These are phyloP conservation scores for Nannoperca obscura DNA, from an alignment of 2,797 vertebrate genomes.

Conservation along the genomic window DNA sequence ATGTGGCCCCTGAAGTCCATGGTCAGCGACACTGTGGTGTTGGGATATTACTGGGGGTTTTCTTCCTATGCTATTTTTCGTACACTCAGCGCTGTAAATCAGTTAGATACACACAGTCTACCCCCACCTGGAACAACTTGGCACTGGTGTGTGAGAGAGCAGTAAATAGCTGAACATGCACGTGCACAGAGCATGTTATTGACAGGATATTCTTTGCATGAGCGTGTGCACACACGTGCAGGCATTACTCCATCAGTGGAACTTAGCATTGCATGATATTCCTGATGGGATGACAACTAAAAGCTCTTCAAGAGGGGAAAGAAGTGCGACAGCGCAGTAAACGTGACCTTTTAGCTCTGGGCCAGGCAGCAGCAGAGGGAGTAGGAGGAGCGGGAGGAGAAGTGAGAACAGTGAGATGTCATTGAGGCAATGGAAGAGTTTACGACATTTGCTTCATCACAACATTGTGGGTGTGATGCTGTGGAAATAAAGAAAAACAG, in stretches of 20 bases:
- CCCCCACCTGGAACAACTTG: conserved; percentile 65
- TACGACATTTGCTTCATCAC: conserved; percentile 46
- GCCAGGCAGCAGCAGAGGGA: conserved; percentile 31
- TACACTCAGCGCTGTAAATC: conserved; percentile 64
- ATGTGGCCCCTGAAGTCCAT: conserved; percentile 22
- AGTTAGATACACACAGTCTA: conserved; percentile 39
- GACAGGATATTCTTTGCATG: background rate
- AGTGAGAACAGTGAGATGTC: conserved; percentile 49
- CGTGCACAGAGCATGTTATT: conserved; percentile 5
- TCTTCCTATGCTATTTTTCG: conserved; percentile 33
- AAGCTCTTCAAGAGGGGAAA: conserved; percentile 3
- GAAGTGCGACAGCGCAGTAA: conserved; percentile 22
- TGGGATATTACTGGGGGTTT: conserved; percentile 46
- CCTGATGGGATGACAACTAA: conserved; percentile 17
- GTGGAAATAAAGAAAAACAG: conserved; percentile 44
- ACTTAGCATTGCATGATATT: background rate
- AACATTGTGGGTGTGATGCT: conserved; percentile 46
- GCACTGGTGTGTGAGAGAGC: conserved; percentile 12
- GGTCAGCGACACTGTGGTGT: conserved; percentile 38
- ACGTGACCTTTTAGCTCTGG: conserved; percentile 40
- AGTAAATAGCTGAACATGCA: conserved; percentile 41
- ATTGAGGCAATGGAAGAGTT: conserved; percentile 52
- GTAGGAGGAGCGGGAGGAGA: conserved; percentile 46
- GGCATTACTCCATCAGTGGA: conserved; percentile 30
- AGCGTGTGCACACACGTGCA: background rate